Conservation (phyloP, 2,113 vertebrate species). For the Orthonyx spaldingii region DNA sequence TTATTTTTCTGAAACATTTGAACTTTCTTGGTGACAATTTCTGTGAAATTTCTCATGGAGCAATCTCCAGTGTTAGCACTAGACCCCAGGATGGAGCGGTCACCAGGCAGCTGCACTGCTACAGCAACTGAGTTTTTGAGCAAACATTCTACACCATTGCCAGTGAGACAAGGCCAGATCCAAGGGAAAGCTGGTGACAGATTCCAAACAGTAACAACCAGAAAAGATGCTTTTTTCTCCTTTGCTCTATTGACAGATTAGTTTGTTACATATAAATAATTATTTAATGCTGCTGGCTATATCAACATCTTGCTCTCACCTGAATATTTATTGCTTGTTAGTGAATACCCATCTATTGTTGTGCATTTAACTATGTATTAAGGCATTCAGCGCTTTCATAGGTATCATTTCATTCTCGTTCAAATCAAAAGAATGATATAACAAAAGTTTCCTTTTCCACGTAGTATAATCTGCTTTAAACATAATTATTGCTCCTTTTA, state of each 20-base stretch:
- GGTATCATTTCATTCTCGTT: background rate
- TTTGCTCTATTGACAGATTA: background rate
- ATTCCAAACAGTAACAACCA: background rate
- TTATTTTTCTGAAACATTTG: background rate
- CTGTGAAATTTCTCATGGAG: background rate
- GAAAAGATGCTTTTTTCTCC: background rate
- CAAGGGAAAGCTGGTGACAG: background rate
- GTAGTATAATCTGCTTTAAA: background rate
- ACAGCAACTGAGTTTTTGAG: background rate
- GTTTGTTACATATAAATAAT: background rate
- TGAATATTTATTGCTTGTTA: background rate
- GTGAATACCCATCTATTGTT: background rate
- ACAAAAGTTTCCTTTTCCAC: background rate
- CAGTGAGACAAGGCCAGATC: background rate
- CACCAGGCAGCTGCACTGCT: background rate
- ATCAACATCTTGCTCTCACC: background rate
- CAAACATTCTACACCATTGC: background rate
- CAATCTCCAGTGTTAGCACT: background rate
- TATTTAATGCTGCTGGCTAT: background rate
- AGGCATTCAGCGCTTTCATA: background rate
- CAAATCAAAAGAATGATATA: background rate
- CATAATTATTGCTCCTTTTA: background rate
- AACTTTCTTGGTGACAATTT: background rate
- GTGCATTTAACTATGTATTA: background rate
- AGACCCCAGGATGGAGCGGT: fast-evolving